Base-by-base conservation (phyloP, 64 coral and sea anemone species). In the Astreopora myriophthalma region DNA sequence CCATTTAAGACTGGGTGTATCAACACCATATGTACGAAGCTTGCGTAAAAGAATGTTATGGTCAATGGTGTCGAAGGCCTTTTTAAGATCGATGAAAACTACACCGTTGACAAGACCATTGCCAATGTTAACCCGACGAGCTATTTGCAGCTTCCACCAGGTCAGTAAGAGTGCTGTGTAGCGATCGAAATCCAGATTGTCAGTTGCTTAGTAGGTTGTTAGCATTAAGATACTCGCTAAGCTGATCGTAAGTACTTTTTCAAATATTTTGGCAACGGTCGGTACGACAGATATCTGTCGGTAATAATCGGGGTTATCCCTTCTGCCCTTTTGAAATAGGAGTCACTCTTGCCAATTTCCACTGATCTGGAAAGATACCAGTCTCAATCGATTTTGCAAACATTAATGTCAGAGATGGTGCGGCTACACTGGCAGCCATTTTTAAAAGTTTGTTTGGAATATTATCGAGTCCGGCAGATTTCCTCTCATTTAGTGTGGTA, bases 81-180 rank as follows among this genome's bases (percentile, higher is more conserved):
- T 76, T 76, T 76, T 76, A 24, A 76, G 73, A 37, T 76, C 73
- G 42, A 76, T 76, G 23, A 76, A 76, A 34, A 76, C 32, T 48
- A 76, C 73, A 40, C 73, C 73, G 32, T 36, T 76, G 0, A 76
- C 34, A 76, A 76, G 39, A 10, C 39, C 39, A 42, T 42, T 42
- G 39, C 10, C 39, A 42, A 42, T 57, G 7, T 73, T 87, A 13
- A 87, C 65, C n/a, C 22, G 34, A 71, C 85, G 34, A 87, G 46
- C 14, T 44, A n/a, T 87, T 71, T 34, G 85, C 71, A 33, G 85
- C 85, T 31, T 87, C 85, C 1, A 87, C 9, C 38, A 87, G n/a
- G 22, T 38, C 67, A 48, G 85, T 87, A 71, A 87, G 30, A 7
- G 85, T 87, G 25, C 85, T 87, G 63, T 87, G 85, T 20, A 87